Evolutionary conservation across 2,797 vertebrate species (phyloP), one percentile per base, ranked within the genome.

Genomic region (Phrynocephalus vlangalii): DNA sequence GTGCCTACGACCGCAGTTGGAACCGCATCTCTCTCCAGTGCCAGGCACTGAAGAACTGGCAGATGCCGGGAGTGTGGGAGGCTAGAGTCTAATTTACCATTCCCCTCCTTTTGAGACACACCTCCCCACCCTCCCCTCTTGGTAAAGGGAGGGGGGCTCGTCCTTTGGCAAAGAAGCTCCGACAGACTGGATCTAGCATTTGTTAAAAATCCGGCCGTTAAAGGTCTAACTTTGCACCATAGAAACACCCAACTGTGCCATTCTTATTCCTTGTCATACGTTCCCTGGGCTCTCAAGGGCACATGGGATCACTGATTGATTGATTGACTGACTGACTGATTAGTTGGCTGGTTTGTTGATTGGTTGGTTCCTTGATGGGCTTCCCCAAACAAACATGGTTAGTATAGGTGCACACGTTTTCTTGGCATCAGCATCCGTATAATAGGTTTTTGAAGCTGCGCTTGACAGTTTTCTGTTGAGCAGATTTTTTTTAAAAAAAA

Each of bases 11-110:
- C 26, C 84, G 1, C 48, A 0, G 4, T 11, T 72, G 79, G 60
- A 82, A 82, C 82, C 3, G 52, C n/a, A 90, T 70, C 89, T 72
- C 48, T 86, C 44, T 63, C 50, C 68, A 0, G 0, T 28, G 71
- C 81, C 66, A 44, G 44, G 72, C 63, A 72, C 88, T 33, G 66
- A 84, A 0, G 0, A 79, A 56, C 33, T 77, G 56, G 75, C 83
- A 86, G 90, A 79, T 91, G 91, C 88, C 38, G 8, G 89, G 68
- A n/a, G 92, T 1, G 68, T 87, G 92, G 92, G 93, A 91, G 91
- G 86, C 83, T 91, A 44, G 86, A 86, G 84, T 77, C 88, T 89
- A 70, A 90, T 79, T 50, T 88, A 86, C 30, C 6, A 91, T 92
- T 50, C 89, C 89, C 80, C 86, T 79, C 71, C 82, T 88, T 84